phyloP scores from a whole-genome alignment of 35 echinoderm and acorn worm species.

The Ophioderma brevispina region DNA sequence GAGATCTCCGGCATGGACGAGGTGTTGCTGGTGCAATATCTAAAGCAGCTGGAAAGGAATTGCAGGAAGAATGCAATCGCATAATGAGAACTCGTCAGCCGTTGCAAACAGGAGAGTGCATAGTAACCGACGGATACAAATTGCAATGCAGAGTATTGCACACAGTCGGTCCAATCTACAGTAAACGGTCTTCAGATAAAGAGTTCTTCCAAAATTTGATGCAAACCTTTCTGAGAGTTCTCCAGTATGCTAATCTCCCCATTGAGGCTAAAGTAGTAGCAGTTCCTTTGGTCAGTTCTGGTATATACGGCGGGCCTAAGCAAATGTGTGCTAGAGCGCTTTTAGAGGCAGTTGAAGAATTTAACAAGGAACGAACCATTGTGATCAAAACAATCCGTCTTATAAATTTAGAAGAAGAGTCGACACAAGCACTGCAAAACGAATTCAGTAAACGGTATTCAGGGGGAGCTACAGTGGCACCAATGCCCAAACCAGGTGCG shows the following conservation, averaged over 20 bases:
- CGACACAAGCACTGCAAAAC: background rate
- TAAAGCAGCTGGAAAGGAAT: conserved; percentile 4
- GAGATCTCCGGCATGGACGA: conserved; percentile 8
- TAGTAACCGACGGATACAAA: background rate
- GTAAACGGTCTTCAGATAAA: background rate
- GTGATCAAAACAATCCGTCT: background rate
- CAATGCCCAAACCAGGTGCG: no score
- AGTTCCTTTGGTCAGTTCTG: background rate
- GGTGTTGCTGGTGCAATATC: conserved; percentile 54
- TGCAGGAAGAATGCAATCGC: conserved; percentile 21
- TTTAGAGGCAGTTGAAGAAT: background rate
- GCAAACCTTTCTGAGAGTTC: background rate
- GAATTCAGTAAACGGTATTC: background rate
- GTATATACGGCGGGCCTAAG: background rate
- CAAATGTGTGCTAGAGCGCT: background rate
- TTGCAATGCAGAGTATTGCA: background rate
- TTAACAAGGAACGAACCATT: background rate
- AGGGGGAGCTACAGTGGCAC: background rate
- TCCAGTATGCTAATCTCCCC: background rate
- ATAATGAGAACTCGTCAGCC: background rate
- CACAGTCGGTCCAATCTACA: background rate
- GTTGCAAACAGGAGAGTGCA: background rate
- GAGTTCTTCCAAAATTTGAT: background rate
- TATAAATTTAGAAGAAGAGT: background rate
- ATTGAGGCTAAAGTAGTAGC: background rate